Conservation (phyloP, 2,797 vertebrate genomes). For the Anniella stebbinsi region DNA sequence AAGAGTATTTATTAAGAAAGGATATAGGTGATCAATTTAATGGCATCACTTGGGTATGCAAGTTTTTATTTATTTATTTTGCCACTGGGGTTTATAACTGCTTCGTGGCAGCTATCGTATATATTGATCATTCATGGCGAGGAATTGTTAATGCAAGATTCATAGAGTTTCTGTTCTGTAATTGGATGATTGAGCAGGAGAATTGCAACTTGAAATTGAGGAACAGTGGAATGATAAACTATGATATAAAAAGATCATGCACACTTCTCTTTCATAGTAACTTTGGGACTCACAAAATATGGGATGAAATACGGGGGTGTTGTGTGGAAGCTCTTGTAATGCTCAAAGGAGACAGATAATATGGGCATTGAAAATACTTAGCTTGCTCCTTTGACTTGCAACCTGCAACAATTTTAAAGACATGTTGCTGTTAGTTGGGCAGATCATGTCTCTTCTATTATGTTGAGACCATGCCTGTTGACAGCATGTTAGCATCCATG, state of each 20-base stretch:
- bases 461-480: background rate
- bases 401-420: background rate
- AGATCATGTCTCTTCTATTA: conserved; percentile 7
- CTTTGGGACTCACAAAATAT: conserved; percentile 18
- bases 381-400: conserved; percentile 11
- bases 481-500: background rate
- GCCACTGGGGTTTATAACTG: background rate
- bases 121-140: conserved; percentile 15
- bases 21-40: conserved; percentile 20
- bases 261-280: background rate
- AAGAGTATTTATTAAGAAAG: background rate
- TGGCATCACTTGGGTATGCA: background rate
- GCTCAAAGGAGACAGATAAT: background rate
- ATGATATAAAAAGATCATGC: conserved; percentile 20
- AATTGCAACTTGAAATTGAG: background rate
- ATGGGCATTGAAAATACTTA: conserved; percentile 14
- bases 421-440: background rate
- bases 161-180: background rate
- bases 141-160: conserved; percentile 8
- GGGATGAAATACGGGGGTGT: background rate
- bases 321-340: background rate
- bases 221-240: background rate
- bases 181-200: background rate
- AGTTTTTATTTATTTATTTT: conserved; percentile 20
- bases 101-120: background rate